Percentiles rank a stretch among this genome's conserved stretches.
These are phyloP conservation scores for Trissoscelio sp. DNA, from an alignment of 2,888 invertebrate genomes.

Conservation along the genomic window DNA sequence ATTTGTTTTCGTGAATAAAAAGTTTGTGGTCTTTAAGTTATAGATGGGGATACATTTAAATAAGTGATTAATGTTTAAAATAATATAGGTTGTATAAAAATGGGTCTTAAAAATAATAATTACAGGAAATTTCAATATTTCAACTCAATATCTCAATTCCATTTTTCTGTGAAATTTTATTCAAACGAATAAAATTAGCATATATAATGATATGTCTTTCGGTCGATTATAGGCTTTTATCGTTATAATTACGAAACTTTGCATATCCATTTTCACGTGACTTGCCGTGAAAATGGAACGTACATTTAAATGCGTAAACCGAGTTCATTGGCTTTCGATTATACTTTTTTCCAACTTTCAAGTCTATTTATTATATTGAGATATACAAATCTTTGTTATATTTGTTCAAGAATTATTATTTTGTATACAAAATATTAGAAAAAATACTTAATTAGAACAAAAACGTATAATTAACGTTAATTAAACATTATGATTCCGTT, in stretches of 20 bases:
- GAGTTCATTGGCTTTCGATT: slow-evolving; percentile 53
- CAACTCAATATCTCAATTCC: slow-evolving; percentile 4
- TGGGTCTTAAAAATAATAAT: no score
- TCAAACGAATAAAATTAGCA: slow-evolving; percentile 27
- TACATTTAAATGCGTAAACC: slow-evolving; percentile 13
- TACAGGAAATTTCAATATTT: no score
- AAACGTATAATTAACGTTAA: no score
- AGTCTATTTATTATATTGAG: not conserved
- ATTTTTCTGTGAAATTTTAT: slow-evolving; percentile 21
- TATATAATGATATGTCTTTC: slow-evolving; percentile 23
- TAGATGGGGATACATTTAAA: no score
- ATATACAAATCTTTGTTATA: no score
- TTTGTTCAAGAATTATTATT: no score
- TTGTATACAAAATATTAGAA: no score
- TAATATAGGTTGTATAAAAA: no score
- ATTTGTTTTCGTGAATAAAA: no score
- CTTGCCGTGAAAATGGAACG: slow-evolving; percentile 41
- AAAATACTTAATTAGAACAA: not conserved
- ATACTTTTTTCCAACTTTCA: slow-evolving; percentile 5
- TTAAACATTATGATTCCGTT: no score
- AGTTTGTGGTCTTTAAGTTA: no score
- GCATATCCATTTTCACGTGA: slow-evolving; percentile 37
- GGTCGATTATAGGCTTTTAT: slow-evolving; percentile 26
- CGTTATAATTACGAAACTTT: slow-evolving; percentile 44
- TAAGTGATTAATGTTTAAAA: no score